Conservation (phyloP, 2,113 vertebrate genomes). For the Zeus faber region DNA sequence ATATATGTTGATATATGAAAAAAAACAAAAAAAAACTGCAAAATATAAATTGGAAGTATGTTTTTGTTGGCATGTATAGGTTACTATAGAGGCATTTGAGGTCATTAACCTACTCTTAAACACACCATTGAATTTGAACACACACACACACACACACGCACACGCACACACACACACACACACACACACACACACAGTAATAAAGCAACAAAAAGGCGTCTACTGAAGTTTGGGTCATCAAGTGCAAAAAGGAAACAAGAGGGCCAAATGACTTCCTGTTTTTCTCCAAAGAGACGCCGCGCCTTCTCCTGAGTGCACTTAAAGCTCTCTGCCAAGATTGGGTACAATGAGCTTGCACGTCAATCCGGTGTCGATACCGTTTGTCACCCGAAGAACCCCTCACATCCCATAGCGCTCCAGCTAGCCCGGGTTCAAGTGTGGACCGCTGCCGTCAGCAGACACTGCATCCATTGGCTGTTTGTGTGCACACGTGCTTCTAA, state of each 20-base stretch:
- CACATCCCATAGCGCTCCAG: background rate
- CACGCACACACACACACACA: constrained; percentile 7
- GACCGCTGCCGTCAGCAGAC: background rate
- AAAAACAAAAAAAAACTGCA: background rate
- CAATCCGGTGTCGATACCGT: background rate
- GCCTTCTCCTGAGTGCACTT: constrained; percentile 36
- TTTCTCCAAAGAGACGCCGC: constrained; percentile 48
- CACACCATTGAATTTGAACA: background rate
- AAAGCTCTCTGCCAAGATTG: background rate
- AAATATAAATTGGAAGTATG: background rate
- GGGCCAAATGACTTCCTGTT: constrained; percentile 62
- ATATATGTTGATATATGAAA: too few species aligned
- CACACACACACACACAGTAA: constrained; percentile 12
- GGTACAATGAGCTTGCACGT: background rate
- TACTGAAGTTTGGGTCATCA: constrained; percentile 42
- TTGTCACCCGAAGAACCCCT: background rate
- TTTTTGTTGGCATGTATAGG: background rate
- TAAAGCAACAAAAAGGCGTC: constrained; percentile 53
- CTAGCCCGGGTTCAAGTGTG: background rate
- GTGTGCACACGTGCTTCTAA: background rate
- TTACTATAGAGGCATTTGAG: background rate
- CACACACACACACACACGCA: background rate
- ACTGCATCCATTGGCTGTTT: background rate
- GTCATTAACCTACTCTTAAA: too few species aligned
- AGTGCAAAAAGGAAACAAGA: constrained; percentile 55